Evolutionary conservation across 2,113 vertebrate genomes (phyloP).

Genomic region (Mystacornis crossleyi): DNA sequence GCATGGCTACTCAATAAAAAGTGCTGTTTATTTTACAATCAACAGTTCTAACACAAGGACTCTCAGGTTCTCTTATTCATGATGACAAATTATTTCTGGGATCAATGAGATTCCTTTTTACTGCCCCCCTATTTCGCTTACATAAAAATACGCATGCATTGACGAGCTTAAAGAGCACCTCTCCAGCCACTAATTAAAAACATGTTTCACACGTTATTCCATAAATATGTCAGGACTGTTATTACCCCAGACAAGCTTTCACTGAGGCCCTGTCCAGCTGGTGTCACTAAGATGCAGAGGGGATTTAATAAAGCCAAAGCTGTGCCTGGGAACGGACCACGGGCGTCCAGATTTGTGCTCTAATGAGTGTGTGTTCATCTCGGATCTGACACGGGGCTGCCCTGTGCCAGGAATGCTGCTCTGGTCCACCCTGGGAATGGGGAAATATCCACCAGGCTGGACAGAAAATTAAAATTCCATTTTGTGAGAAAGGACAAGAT

Average conservation of each 20-base stretch:
- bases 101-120: conserved; percentile 7
- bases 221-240: not conserved
- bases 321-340: accelerated
- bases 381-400: not conserved
- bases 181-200: not conserved
- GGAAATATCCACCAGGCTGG: not conserved
- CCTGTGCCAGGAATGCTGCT: not conserved
- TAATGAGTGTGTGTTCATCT: not conserved
- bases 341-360: not conserved
- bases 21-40: conserved; percentile 23
- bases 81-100: not conserved
- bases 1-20: conserved; percentile 9
- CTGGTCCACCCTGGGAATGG: not conserved
- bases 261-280: not conserved
- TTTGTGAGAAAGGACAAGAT: not conserved
- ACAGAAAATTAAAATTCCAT: not conserved
- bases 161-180: not conserved
- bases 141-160: not conserved
- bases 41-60: not conserved
- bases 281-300: conserved; percentile 9
- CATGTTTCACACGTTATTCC: not conserved
- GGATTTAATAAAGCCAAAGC: not conserved
- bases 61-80: not conserved
- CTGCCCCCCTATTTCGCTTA: not conserved
- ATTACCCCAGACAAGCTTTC: not conserved